phyloP scores from a whole-genome alignment of 2,888 invertebrate genomes.

The Hydroisotoma schaefferi region DNA sequence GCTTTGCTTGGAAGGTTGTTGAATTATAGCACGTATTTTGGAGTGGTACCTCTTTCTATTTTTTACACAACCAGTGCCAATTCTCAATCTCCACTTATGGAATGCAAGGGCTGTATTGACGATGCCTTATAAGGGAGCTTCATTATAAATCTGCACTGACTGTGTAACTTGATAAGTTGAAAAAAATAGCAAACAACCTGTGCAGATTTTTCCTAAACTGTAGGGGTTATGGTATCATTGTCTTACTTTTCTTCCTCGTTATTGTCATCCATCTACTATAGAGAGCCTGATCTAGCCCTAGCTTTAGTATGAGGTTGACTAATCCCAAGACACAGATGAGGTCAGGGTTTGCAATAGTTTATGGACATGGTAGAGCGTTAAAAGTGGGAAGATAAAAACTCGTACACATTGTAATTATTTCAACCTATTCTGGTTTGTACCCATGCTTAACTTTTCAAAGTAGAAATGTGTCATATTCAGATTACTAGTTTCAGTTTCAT shows the following conservation, averaged over 20 bases:
- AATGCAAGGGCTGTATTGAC: neutral
- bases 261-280: neutral
- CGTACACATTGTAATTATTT: no score
- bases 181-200: neutral
- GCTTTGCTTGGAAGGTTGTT: conserved; percentile 29
- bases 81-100: neutral
- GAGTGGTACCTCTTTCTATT: neutral
- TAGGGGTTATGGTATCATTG: conserved; percentile 2
- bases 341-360: no score
- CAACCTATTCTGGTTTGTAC: no score
- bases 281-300: neutral
- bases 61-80: neutral
- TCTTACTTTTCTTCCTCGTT: neutral
- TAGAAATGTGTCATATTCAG: no score
- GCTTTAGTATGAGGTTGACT: no score
- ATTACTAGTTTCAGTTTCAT: no score
- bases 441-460: no score
- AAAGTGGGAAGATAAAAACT: no score
- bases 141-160: neutral
- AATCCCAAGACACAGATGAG: no score
- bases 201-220: neutral
- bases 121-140: conserved; percentile 3
- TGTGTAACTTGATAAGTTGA: no score
- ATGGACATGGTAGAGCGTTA: no score
- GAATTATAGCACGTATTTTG: conserved; percentile 8